phyloP scores from a whole-genome alignment of 2,113 vertebrate genomes.

The Rana temporaria region DNA sequence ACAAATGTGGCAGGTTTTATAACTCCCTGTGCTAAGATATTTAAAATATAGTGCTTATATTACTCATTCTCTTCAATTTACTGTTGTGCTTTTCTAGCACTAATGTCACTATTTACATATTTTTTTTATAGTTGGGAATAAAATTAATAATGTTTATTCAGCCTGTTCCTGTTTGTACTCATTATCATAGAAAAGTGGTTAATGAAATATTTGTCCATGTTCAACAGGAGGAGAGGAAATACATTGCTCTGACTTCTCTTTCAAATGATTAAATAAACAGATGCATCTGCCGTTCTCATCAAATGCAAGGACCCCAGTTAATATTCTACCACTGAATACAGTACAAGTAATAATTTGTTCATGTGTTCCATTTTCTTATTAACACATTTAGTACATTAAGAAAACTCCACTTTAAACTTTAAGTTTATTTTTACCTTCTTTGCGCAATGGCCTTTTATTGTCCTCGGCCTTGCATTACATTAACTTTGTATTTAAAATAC shows the following conservation, averaged over 20 bases:
- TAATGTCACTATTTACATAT: constrained; percentile 24
- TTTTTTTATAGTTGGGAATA: neutral
- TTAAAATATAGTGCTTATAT: neutral
- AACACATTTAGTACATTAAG: constrained; percentile 12
- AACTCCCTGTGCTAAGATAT: constrained; percentile 14
- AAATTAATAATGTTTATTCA: neutral
- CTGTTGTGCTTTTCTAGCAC: neutral
- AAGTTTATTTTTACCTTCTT: constrained; percentile 33
- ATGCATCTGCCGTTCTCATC: constrained; percentile 13
- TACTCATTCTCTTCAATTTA: neutral
- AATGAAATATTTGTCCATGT: constrained; percentile 14
- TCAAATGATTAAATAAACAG: constrained; percentile 23
- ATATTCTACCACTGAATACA: neutral
- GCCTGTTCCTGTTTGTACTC: neutral
- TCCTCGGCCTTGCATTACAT: constrained; percentile 16
- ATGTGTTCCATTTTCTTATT: neutral
- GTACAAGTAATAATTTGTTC: neutral
- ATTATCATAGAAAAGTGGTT: constrained; percentile 17
- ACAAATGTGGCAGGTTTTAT: neutral
- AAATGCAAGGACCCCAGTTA: neutral
- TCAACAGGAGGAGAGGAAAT: neutral
- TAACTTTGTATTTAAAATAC: constrained; percentile 35
- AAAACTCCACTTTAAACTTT: neutral
- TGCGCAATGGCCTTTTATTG: constrained; percentile 18
- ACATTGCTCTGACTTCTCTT: neutral